Conservation (phyloP, 2,113 vertebrate genomes). For the Dicerorhinus sumatrensis region DNA sequence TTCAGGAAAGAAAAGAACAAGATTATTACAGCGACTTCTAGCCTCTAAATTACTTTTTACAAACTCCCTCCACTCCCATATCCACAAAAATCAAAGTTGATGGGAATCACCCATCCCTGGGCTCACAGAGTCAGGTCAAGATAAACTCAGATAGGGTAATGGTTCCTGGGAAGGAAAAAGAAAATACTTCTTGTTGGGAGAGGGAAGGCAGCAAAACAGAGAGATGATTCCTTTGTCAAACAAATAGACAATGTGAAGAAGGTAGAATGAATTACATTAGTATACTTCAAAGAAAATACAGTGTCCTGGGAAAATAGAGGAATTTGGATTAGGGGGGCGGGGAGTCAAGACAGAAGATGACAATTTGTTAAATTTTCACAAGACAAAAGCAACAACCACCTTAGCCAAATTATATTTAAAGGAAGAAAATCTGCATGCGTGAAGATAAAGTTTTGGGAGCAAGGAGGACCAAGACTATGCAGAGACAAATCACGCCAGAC, state of each 20-base stretch:
- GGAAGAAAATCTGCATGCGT: not conserved
- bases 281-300: not conserved
- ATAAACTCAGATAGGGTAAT: not conserved
- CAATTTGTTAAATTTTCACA: constrained; percentile 36
- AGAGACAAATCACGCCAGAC: not conserved
- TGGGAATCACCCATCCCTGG: not conserved
- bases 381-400: not conserved
- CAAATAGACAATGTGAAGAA: not conserved
- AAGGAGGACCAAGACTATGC: not conserved
- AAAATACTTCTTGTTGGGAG: not conserved
- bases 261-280: not conserved
- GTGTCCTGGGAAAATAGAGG: not conserved
- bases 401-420: constrained; percentile 27
- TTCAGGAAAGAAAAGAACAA: not conserved
- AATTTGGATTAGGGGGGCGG: not conserved
- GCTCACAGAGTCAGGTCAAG: not conserved
- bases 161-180: not conserved
- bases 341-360: not conserved
- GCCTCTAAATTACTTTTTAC: not conserved
- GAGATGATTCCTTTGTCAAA: not conserved
- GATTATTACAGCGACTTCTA: not conserved
- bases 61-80: not conserved
- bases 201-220: not conserved
- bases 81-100: not conserved
- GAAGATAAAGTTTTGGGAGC: not conserved